Base-by-base conservation (phyloP, 2,113 vertebrate species). In the Epinephelus moara region DNA sequence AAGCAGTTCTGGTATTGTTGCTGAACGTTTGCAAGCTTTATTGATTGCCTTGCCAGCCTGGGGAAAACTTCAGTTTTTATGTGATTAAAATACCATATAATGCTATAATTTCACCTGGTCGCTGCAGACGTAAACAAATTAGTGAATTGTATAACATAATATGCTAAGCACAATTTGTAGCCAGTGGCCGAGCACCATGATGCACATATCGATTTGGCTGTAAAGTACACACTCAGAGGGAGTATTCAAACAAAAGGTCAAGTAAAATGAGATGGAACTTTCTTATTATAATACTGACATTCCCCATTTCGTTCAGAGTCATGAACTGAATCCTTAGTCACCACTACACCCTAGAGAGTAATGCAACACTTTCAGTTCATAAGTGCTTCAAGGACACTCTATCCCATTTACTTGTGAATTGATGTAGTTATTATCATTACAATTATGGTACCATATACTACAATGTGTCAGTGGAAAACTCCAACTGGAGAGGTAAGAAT, bases 221-320 rank as follows among this genome's bases (percentile, higher is more conserved):
- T 90, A 68, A 88, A 88, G 81, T 68, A 88, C 82, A 89, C 75
- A 85, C 88, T 82, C 78, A 70, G 84, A 86, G 88, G 82, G 82
- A 87, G 82, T 81, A 80, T 88, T 91, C 78, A 83, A 89, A 87
- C 70, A 47, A 93, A 94, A 94, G 93, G 92, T 93, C 88, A 92
- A 63, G 73, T 78, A 84, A 89, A 89, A 89, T 79, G 81, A 88
- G 86, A 91, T 84, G 72, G 68, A 85, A 89, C 78, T 84, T 90
- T 85, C 45, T 85, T 80, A 90, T 90, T 90, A 86, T 80, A 83
- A 87, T 77, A 30, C 75, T 80, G 85, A 92, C 83, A 81, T 89
- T 69, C 73, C 66, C 78, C 25, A 81, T 91, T 87, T 88, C 30
- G 27, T 77, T 57, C 47, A 21, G 66, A 59, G 42, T 85, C 75